Percentiles rank a stretch among this genome's conserved stretches.
Conservation (phyloP, 2,113 vertebrate genomes). For the Columba livia region DNA sequence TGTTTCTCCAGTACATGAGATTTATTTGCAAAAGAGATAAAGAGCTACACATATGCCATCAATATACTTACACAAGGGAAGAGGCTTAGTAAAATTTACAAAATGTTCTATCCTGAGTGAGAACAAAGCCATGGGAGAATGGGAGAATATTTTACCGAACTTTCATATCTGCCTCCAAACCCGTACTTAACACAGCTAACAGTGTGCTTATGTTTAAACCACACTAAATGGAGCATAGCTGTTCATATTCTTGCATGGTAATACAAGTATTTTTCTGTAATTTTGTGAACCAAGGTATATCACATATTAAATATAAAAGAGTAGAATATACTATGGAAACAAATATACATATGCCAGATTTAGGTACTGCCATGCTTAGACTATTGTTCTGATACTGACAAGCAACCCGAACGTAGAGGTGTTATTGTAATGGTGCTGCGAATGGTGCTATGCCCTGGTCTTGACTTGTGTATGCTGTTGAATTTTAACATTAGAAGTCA, state of each 20-base stretch:
- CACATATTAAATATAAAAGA: not conserved
- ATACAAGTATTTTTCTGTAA: not conserved
- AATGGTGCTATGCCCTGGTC: not conserved
- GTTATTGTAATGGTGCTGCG: not conserved
- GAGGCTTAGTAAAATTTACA: slow-evolving; percentile 4
- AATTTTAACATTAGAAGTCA: not conserved
- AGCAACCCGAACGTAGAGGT: not conserved
- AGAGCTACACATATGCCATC: slow-evolving; percentile 3
- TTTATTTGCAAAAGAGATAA: slow-evolving; percentile 37
- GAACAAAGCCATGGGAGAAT: not conserved
- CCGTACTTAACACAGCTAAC: not conserved
- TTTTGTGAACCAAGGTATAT: not conserved
- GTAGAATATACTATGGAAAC: not conserved
- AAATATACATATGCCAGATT: not conserved
- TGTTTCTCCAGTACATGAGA: not conserved
- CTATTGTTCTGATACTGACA: not conserved
- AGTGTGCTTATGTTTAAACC: not conserved
- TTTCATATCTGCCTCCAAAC: not conserved
- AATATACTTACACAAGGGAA: not conserved
- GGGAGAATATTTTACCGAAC: not conserved
- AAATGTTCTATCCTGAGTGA: not conserved
- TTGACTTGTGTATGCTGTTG: not conserved
- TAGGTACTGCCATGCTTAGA: not conserved
- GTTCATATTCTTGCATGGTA: not conserved
- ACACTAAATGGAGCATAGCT: not conserved